Base-by-base conservation (phyloP, 2,888 invertebrate species). In the Amitus sp. region DNA sequence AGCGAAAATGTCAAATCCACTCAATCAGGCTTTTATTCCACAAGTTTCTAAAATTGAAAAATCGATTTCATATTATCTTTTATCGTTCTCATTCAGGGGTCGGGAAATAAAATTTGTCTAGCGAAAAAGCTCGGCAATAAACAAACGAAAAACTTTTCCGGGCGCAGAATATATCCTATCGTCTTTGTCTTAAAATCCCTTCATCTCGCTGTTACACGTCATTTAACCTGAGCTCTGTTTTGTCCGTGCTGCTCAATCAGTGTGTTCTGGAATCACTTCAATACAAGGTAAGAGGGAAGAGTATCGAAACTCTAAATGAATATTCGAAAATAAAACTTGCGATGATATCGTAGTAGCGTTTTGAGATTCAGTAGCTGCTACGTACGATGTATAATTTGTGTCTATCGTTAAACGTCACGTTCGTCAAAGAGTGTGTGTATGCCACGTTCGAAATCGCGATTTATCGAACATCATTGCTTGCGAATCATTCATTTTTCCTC, bases 211-310 rank as follows among this genome's bases (percentile, higher is more conserved):
- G 55, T 73, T 74, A 72, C 70, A 77, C 73, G 70, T 73, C 70
- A 76, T 76, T 82, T 80, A 80, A 82, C 80, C 84, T 87, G 85
- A 86, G 83, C 85, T 88, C 87, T 84, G 80, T 88, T 87, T 87
- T 84, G 79, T 87, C 87, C 88, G 87, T 89, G 91, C 91, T 90
- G 90, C 91, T 83, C 82, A 76, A 76, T 87, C 93, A 96, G 95
- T 94, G 92, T 95, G 89, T 95, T 95, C 92, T 95, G 95, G 96
- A 95, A 94, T 90, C 94, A 95, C 93, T 95, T 96, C 93, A 95
- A 95, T 86, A 92, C 94, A 89, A 95, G 96, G 96, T 96, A 95
- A 95, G 95, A 89, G 83, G 59, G 56, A 52, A 49, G 59, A 62
- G 61, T 62, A 27, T 48, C 30, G 49, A 56, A 52, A 48, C 40